Evolutionary conservation across 2,113 vertebrate species (phyloP), one percentile per base, ranked within the genome.

Genomic region (Cacatua alba): DNA sequence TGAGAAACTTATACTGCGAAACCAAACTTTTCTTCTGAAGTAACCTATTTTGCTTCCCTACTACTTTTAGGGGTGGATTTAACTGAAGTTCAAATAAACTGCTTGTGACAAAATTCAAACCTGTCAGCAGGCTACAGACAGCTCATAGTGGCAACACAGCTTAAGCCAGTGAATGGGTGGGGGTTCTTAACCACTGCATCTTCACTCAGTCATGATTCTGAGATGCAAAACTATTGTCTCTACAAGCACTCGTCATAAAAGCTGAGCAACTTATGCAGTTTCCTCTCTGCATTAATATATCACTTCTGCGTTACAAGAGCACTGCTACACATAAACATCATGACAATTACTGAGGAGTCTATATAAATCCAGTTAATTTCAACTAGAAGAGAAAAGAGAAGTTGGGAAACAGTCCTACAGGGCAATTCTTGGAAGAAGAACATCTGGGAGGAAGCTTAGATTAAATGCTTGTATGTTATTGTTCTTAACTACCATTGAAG

Each of bases 1-100:
- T 29, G 26, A 68, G 6, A 9, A 62, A 25, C 18, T 44, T 82
- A 35, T 1, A n/a, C 13, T 14, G 13, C 0, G 0, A 83, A 92
- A 18, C 7, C 14, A 77, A 39, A 1, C 15, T 74, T 82, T 80
- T 60, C 37, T 79, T 35, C 39, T 20, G 6, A 39, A 67, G 35
- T 53, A 49, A 29, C 14, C 74, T 84, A 17, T 49, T 82, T 86
- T n/a, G 20, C 11, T 43, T 82, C 15, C 31, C 9, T 68, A 7
- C 4, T 72, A 49, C 23, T 82, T 90, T 77, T 52, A 41, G 37
- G 41, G 6, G 2, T 41, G 6, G 7, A 20, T 77, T 15, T 19
- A 52, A 63, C 6, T 69, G 19, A 87, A 69, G 10, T 65, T 65
- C 29, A 92, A 51, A 65, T 17, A 52, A 65, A 48, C 25, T 59